Percentiles rank a stretch among this genome's conserved stretches.
Evolutionary conservation across 2,797 vertebrate species (phyloP).

Genomic region (Semotilus atromaculatus): DNA sequence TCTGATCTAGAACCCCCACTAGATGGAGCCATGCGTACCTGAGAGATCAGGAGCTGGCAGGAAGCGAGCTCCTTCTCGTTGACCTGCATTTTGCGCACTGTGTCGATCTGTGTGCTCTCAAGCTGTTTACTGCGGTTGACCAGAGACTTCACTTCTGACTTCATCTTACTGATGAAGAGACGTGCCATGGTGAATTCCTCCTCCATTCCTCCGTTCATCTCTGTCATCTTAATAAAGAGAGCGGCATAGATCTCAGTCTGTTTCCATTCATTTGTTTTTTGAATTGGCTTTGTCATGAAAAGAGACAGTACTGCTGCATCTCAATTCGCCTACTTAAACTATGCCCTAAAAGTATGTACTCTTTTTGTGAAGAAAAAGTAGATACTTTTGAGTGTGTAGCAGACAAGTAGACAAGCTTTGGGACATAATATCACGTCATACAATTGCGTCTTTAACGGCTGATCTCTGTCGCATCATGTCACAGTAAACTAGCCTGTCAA

Average conservation of each 20-base stretch:
- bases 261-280: neutral
- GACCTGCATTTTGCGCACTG: slow-evolving; percentile 84
- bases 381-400: too few relatives aligned
- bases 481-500: too few relatives aligned
- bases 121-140: slow-evolving; percentile 92
- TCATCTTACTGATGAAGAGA: slow-evolving; percentile 97
- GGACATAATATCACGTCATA: too few relatives aligned
- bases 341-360: too few relatives aligned
- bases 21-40: slow-evolving; percentile 73
- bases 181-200: slow-evolving; percentile 96
- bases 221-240: slow-evolving; percentile 79
- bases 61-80: slow-evolving; percentile 87
- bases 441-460: too few relatives aligned
- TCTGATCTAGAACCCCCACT: neutral
- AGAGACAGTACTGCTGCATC: too few relatives aligned
- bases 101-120: slow-evolving; percentile 85
- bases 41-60: slow-evolving; percentile 91
- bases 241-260: neutral
- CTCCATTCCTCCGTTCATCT: slow-evolving; percentile 89
- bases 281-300: neutral
- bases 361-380: too few relatives aligned
- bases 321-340: too few relatives aligned
- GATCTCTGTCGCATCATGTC: too few relatives aligned
- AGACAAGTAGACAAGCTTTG: too few relatives aligned
- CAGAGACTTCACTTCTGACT: slow-evolving; percentile 92